These are phyloP conservation scores for Chrysocyon brachyurus DNA, from an alignment of 2,797 vertebrate species.

Conservation along the genomic window DNA sequence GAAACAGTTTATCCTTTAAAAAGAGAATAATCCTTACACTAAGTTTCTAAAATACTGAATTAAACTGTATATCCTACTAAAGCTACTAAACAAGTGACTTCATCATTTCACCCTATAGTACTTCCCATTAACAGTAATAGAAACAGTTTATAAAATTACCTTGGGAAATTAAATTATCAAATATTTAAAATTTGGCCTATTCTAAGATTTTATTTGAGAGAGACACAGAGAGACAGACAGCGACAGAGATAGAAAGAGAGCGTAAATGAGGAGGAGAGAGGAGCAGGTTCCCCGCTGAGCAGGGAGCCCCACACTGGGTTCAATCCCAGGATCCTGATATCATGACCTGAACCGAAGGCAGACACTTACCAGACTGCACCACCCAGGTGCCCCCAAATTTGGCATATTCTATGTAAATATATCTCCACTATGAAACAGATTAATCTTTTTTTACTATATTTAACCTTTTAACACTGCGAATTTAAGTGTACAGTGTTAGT, in stretches of 20 bases:
- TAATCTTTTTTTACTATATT: background rate
- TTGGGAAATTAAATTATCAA: conserved; percentile 29
- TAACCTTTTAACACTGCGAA: background rate
- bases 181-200: background rate
- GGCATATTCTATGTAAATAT: background rate
- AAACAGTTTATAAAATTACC: conserved; percentile 47
- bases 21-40: background rate
- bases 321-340: too few species aligned
- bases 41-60: conserved; percentile 17
- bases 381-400: background rate
- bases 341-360: too few species aligned
- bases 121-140: background rate
- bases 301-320: too few species aligned
- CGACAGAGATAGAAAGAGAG: too few species aligned
- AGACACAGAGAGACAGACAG: too few species aligned
- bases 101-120: conserved; percentile 15
- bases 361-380: too few species aligned
- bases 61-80: conserved; percentile 30
- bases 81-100: conserved; percentile 1
- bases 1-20: conserved; percentile 41
- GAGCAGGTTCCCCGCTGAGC: too few species aligned
- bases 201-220: background rate
- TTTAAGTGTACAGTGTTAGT: background rate
- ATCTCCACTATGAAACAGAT: conserved; percentile 10
- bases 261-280: too few species aligned